phyloP scores from a whole-genome alignment of 2,797 vertebrate genomes.

The Merluccius polli region DNA sequence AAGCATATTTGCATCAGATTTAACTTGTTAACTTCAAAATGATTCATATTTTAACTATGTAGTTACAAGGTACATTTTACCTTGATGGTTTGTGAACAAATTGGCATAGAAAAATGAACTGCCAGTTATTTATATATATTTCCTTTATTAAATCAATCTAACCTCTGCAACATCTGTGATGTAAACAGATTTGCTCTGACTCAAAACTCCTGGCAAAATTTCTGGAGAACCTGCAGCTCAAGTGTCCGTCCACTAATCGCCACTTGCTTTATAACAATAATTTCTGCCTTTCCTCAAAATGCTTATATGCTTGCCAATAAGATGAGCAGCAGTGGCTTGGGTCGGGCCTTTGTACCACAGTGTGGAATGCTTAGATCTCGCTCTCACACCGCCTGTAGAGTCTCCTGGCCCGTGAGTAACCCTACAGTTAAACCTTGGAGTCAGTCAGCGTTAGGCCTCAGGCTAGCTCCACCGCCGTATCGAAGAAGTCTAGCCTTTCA shows the following conservation, averaged over 20 bases:
- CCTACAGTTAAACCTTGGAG: slow-evolving; percentile 40
- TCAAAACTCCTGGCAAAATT: not conserved
- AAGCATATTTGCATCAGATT: too few relatives aligned
- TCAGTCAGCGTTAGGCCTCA: slow-evolving; percentile 45
- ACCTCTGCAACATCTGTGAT: not conserved
- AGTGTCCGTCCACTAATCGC: not conserved
- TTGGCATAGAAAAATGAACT: not conserved
- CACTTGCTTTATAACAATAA: not conserved
- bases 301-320: not conserved
- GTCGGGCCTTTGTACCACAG: not conserved
- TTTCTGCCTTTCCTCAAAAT: not conserved
- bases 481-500: slow-evolving; percentile 52
- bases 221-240: not conserved
- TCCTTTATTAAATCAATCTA: not conserved
- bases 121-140: not conserved
- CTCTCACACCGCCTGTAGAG: slow-evolving; percentile 23
- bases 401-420: slow-evolving; percentile 51
- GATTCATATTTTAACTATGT: not conserved
- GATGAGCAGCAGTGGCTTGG: not conserved
- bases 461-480: slow-evolving; percentile 36
- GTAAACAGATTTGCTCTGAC: not conserved
- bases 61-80: not conserved
- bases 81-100: not conserved
- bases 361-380: slow-evolving; percentile 43
- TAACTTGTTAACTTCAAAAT: too few relatives aligned